Base-by-base conservation (phyloP, 2,888 invertebrate genomes). In the Aphrophora alni region DNA sequence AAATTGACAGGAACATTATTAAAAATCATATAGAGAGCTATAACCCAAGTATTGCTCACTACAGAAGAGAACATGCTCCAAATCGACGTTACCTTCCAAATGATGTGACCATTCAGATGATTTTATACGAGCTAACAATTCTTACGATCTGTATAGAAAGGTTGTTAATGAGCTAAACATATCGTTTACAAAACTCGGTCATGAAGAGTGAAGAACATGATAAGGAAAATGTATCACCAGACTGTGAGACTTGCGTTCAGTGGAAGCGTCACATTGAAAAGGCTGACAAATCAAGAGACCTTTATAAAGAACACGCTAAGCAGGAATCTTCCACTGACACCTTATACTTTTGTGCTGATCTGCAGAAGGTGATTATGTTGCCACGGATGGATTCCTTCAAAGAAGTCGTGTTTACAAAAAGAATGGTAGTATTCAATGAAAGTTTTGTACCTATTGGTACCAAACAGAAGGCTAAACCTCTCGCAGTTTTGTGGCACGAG, bases 401-500 rank as follows among this genome's bases (percentile, higher is more conserved):
- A 17, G 17, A 44, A 44, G 44, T 44, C 17, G 44, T 44, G 10
- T 44, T 44, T 10, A 44, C 44, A 8, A 7, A 14, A 2, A 71
- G 5, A 25, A 75, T 51, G 27, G 44, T 44, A 10, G 44, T 75
- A 51, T 75, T 77, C 59, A 78, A 81, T 59, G 77, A 81, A 74
- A 69, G 74, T 38, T 82, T 82, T 72, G 82, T 80, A 1, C 80
- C 82, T 17, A 38, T 82, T 1, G 82, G 80, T 5, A 80, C 70
- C 68, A 76, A 76, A 26, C 27, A 27, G 14, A 76, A 59, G 27
- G 12, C 44, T 17, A 27, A 76, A 21, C 33, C 33, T 33, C 83
- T 84, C 12, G 21, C 80, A 38, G 85, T 78, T 77, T 44, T 68
- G 85, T 86, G 85, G 86, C 85, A 87, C 79, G 86, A 87, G 83